A percentile compares a stretch with the other conserved stretches of the same genome.
These are phyloP conservation scores for Psix sp. DNA, from an alignment of 1,140 invertebrate genomes.

Conservation along the genomic window DNA sequence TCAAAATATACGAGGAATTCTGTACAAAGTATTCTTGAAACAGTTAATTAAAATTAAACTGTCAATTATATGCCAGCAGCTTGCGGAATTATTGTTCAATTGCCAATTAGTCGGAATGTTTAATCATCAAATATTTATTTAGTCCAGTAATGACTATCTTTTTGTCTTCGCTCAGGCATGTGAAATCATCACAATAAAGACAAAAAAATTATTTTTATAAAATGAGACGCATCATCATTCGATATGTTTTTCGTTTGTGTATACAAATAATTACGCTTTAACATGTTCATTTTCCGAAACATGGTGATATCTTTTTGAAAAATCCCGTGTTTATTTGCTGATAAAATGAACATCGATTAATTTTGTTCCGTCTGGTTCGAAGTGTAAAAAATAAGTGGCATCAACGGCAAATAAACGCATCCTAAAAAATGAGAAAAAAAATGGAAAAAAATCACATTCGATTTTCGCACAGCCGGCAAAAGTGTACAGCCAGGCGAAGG, in stretches of 20 bases:
- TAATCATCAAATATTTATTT: conserved; percentile 28
- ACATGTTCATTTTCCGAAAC: conserved; percentile 5
- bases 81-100: conserved; percentile 60
- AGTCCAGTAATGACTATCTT: conserved; percentile 1
- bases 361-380: background rate
- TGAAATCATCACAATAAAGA: too few species aligned
- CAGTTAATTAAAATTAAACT: conserved; percentile 36
- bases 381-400: conserved; percentile 23
- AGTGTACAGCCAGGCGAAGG: conserved; percentile 56
- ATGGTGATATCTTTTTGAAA: conserved; percentile 15
- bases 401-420: conserved; percentile 42
- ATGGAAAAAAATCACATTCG: conserved; percentile 64
- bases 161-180: background rate
- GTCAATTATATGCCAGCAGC: conserved; percentile 59
- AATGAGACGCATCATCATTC: background rate
- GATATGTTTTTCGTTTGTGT: conserved; percentile 9
- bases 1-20: background rate
- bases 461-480: conserved; percentile 64
- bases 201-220: background rate
- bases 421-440: conserved; percentile 11
- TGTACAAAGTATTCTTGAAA: background rate
- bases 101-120: conserved; percentile 66
- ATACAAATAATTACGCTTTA: conserved; percentile 3
- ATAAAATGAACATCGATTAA: conserved; percentile 1
- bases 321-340: conserved; percentile 2